Percentiles rank a stretch among this genome's conserved stretches.
Conservation (phyloP, 2,113 vertebrate genomes). For the crab-eating macaque (Macaca fascicularis) region DNA sequence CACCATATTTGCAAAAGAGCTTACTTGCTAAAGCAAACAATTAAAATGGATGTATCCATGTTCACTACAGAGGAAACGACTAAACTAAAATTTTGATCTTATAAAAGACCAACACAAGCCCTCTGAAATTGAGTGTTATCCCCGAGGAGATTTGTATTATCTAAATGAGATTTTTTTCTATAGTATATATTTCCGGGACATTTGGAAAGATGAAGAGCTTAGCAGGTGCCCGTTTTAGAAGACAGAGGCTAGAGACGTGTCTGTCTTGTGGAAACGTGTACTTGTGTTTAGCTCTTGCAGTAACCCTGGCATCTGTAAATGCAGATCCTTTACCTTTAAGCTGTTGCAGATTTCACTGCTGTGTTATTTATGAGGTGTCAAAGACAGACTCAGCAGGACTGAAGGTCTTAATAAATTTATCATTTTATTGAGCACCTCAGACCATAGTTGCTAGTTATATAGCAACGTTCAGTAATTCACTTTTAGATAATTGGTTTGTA, state of each 20-base stretch:
- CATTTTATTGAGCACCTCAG: neutral
- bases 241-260: neutral
- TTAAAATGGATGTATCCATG: neutral
- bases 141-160: neutral
- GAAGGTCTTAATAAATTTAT: slow-evolving; percentile 33
- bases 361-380: neutral
- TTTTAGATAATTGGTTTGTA: slow-evolving; percentile 55
- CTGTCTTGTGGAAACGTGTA: neutral
- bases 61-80: neutral
- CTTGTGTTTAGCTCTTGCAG: neutral
- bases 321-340: neutral
- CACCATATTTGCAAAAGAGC: neutral
- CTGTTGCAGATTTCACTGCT: neutral
- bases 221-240: no score
- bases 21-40: neutral
- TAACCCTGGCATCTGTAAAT: neutral
- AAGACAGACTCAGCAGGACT: neutral
- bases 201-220: neutral
- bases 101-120: neutral
- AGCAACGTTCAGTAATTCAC: slow-evolving; percentile 1
- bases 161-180: neutral
- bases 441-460: neutral
- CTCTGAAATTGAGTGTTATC: neutral
- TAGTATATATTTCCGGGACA: neutral
- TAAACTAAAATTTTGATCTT: neutral